Conservation (phyloP, 2,113 vertebrate genomes). For the Archilochus colubris region DNA sequence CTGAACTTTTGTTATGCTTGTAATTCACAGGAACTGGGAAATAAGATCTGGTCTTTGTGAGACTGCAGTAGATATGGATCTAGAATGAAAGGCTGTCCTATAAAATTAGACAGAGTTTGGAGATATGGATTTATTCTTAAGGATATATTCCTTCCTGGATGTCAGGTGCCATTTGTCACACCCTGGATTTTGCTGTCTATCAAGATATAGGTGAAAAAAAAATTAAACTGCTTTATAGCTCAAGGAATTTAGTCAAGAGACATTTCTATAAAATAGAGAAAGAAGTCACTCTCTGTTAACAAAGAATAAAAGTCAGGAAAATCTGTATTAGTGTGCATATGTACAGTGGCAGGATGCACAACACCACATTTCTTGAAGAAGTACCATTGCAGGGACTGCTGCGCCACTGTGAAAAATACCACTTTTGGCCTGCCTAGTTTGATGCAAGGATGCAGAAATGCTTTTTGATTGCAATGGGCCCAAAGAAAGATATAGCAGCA, state of each 20-base stretch:
- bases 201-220: conserved; percentile 72
- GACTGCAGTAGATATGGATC: conserved; percentile 73
- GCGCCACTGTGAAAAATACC: neutral
- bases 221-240: conserved; percentile 54
- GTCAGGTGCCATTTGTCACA: conserved; percentile 83
- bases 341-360: conserved; percentile 18
- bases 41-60: conserved; percentile 56
- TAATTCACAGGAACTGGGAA: conserved; percentile 57
- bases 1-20: conserved; percentile 31
- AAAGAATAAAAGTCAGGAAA: conserved; percentile 10
- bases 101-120: conserved; percentile 76
- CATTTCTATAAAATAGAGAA: conserved; percentile 36
- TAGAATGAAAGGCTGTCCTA: conserved; percentile 74
- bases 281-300: conserved; percentile 30
- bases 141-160: conserved; percentile 77
- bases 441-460: neutral
- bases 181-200: conserved; percentile 77
- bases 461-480: neutral
- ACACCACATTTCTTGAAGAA: neutral
- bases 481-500: neutral
- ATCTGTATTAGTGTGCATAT: neutral
- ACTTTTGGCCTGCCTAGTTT: neutral
- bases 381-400: neutral
- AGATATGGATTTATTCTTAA: conserved; percentile 79
- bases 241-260: conserved; percentile 66